Evolutionary conservation across 2,888 invertebrate species (phyloP), one percentile per base, ranked within the genome.

Genomic region (Hetaerina titia): DNA sequence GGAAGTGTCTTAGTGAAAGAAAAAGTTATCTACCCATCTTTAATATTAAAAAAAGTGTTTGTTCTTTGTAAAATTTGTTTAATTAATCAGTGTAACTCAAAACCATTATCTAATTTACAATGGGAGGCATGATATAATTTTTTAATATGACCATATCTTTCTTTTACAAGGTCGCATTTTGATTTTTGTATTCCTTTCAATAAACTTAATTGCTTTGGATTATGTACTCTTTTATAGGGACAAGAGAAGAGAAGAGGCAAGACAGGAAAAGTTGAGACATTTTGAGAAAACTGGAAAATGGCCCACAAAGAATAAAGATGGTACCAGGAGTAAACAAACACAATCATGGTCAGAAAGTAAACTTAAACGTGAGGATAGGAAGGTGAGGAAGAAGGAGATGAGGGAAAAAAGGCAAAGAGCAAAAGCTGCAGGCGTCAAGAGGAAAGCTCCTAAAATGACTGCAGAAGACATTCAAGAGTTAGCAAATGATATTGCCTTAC

Each of bases 321-420:
- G 96, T 45, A 96, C 95, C 60, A 97, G 97, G 95, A 96, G 96
- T 88, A 97, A 98, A 97, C 97, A 98, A 96, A 98, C 98, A 0
- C 98, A 98, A 96, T 97, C 99, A 0, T 99, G 99, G 99, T 98
- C 98, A 69, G 97, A 98, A 96, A 97, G 98, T 0, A 99, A 98
- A 96, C 98, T 98, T 95, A 97, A 97, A 95, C 98, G 98, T 96
- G 97, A 97, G 95, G 98, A 98, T 90, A 97, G 97, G 95, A 98
- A 98, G 96, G 97, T 97, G 96, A 97, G 98, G 95, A 98, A 98
- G 96, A 97, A 97, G 95, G 97, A 97, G 96, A 97, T 97, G 96
- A 97, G 97, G 95, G 96, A 97, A 81, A 97, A 97, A 96, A 97
- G 97, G 96, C 97, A 97, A 96, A 96, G 96, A 95, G 97, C 96